phyloP scores from a whole-genome alignment of 2,888 invertebrate species.

The Cacoxenus indagator region DNA sequence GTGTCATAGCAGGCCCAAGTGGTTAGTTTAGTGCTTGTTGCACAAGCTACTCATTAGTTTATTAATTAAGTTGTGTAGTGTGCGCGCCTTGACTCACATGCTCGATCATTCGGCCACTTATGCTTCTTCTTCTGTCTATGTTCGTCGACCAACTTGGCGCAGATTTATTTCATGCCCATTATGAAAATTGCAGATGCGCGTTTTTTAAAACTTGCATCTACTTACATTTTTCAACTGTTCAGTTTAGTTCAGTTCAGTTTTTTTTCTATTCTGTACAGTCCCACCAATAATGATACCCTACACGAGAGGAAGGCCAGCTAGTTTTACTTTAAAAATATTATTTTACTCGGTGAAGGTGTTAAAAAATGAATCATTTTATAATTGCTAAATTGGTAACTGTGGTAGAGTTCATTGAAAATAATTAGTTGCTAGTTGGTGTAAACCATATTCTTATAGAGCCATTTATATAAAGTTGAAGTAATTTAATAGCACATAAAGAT shows the following conservation, averaged over 20 bases:
- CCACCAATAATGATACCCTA: constrained; percentile 57
- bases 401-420: no score
- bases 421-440: no score
- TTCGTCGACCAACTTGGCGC: constrained; percentile 25
- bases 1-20: no score
- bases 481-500: no score
- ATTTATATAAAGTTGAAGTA: no score
- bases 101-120: not conserved
- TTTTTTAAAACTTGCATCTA: not conserved
- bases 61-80: constrained; percentile 59
- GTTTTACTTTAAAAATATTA: constrained; percentile 52
- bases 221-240: constrained; percentile 59
- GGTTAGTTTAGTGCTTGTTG: constrained; percentile 16
- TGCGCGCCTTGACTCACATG: not conserved
- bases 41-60: constrained; percentile 60
- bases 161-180: constrained; percentile 59
- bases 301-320: constrained; percentile 35
- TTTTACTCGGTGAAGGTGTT: constrained; percentile 48
- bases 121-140: not conserved
- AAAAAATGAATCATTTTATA: constrained; percentile 65
- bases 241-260: no score
- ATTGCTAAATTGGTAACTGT: constrained; percentile 59
- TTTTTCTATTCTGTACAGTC: no score
- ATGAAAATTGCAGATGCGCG: constrained; percentile 57
- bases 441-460: no score